Conservation (phyloP, 2,888 invertebrate genomes). For the Ditula angustiorana region DNA sequence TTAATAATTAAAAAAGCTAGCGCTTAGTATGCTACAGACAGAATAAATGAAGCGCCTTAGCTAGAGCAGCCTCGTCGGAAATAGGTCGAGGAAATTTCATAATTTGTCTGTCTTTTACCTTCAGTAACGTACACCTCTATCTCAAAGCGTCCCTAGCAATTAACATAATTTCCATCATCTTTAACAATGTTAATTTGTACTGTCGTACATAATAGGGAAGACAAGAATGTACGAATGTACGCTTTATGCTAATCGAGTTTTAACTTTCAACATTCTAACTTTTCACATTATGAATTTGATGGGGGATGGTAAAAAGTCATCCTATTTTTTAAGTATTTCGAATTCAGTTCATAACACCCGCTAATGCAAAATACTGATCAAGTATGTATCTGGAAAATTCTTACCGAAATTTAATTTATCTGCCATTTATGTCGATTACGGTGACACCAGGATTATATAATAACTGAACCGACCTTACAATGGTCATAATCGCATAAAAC, state of each 20-base stretch:
- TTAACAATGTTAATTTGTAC: slow-evolving; percentile 33
- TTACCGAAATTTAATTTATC: no score
- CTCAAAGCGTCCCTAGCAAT: slow-evolving; percentile 50
- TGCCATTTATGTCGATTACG: no score
- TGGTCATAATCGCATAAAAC: no score
- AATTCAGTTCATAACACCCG: neutral
- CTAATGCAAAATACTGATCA: no score
- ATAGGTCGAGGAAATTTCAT: slow-evolving; percentile 62
- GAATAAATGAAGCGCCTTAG: slow-evolving; percentile 32
- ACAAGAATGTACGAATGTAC: slow-evolving; percentile 24
- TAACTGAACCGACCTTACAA: no score
- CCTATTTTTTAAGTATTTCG: neutral
- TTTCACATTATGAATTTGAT: slow-evolving; percentile 24
- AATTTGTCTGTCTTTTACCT: slow-evolving; percentile 52
- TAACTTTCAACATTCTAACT: slow-evolving; percentile 26
- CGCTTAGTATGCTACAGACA: slow-evolving; percentile 27
- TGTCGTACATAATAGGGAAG: slow-evolving; percentile 26
- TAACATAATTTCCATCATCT: slow-evolving; percentile 50
- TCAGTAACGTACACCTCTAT: slow-evolving; percentile 45
- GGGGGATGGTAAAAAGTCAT: slow-evolving; percentile 1
- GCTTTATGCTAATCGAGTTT: slow-evolving; percentile 21
- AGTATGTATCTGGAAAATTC: no score
- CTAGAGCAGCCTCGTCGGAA: slow-evolving; percentile 44
- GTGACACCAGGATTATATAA: no score
- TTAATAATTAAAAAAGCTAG: slow-evolving; percentile 27